A percentile compares a stretch with the other conserved stretches of the same genome.
phyloP scores from a whole-genome alignment of 2,888 invertebrate genomes.

The Troglohyphantes excavatus region DNA sequence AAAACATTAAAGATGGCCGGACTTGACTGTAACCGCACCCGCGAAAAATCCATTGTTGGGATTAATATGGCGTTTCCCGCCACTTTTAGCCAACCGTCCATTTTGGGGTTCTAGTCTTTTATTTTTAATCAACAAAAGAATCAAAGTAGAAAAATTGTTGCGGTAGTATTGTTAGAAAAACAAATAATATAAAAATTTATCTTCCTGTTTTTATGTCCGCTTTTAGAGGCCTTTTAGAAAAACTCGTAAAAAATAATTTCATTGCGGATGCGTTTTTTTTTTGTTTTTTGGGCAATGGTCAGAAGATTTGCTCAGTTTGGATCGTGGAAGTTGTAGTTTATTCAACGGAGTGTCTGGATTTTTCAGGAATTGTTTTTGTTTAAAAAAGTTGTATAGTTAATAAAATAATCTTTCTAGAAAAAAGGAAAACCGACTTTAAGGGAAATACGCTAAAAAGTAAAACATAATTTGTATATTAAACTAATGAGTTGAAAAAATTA shows the following conservation, averaged over 20 bases:
- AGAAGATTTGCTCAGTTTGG: too few relatives aligned
- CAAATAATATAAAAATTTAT: conserved; percentile 22
- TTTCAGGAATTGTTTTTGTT: too few relatives aligned
- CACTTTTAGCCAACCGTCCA: not conserved
- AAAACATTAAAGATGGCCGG: not conserved
- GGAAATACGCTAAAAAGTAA: too few relatives aligned
- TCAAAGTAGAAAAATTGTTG: not conserved
- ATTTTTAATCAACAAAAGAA: conserved; percentile 13
- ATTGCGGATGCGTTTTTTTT: conserved; percentile 3
- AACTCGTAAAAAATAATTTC: conserved; percentile 45
- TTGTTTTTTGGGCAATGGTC: not conserved
- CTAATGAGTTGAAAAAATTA: too few relatives aligned
- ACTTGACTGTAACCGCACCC: not conserved
- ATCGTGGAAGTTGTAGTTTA: too few relatives aligned
- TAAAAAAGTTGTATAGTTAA: too few relatives aligned
- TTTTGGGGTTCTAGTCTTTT: not conserved
- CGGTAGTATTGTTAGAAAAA: not conserved
- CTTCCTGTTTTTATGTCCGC: conserved; percentile 21
- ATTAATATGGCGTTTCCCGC: conserved; percentile 14
- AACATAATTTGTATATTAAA: too few relatives aligned
- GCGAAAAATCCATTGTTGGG: not conserved
- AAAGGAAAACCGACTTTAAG: too few relatives aligned
- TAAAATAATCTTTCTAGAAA: too few relatives aligned
- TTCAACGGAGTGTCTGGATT: too few relatives aligned
- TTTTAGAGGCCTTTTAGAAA: conserved; percentile 18